Conservation (phyloP, 2,888 invertebrate species). For the Dicranocentrus wangi region DNA sequence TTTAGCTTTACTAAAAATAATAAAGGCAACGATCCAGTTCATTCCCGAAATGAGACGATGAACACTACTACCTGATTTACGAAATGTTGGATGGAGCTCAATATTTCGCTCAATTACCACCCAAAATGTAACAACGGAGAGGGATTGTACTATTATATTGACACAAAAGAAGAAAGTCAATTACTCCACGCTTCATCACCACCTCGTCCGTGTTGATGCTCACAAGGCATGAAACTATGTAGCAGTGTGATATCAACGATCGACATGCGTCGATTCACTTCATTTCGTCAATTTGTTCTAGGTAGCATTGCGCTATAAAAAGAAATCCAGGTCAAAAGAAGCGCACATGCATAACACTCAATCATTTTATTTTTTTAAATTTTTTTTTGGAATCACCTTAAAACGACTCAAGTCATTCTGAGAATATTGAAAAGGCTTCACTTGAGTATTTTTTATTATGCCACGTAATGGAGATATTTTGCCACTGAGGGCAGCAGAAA, state of each 20-base stretch:
- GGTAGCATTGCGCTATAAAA: conserved; percentile 3
- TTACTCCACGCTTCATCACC: conserved; percentile 23
- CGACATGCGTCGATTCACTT: conserved; percentile 40
- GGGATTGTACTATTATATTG: too few relatives aligned
- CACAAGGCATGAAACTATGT: not conserved
- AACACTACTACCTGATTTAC: too few relatives aligned
- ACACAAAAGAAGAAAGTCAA: conserved; percentile 21
- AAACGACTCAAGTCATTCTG: not conserved
- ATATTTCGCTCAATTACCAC: too few relatives aligned
- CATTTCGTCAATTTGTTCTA: conserved; percentile 35
- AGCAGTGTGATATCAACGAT: not conserved
- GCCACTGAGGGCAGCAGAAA: not conserved
- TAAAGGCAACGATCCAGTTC: too few relatives aligned
- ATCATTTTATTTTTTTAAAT: not conserved
- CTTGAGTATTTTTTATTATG: too few relatives aligned
- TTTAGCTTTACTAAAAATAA: too few relatives aligned
- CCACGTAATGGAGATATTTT: too few relatives aligned
- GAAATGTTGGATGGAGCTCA: too few relatives aligned
- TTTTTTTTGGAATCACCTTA: not conserved
- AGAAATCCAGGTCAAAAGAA: conserved; percentile 55
- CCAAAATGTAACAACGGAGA: too few relatives aligned
- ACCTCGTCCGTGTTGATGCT: not conserved
- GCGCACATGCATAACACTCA: conserved; percentile 27
- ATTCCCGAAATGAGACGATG: too few relatives aligned
- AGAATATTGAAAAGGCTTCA: not conserved